These are phyloP conservation scores for Lutjanus erythropterus DNA, from an alignment of 2,113 vertebrate species.

Conservation along the genomic window DNA sequence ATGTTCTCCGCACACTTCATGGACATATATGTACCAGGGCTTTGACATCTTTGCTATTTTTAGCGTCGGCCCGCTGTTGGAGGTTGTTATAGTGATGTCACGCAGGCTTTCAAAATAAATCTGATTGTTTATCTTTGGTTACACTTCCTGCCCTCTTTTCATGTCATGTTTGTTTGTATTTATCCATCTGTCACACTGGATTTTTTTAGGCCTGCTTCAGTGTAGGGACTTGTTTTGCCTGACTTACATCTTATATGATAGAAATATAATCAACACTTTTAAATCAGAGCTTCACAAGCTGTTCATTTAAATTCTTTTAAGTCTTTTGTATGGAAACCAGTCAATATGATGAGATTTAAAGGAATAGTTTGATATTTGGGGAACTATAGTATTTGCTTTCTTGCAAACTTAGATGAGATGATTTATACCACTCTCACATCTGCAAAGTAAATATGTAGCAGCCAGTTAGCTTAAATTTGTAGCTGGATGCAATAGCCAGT, in stretches of 20 bases:
- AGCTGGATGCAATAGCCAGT: neutral
- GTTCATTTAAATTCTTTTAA: neutral
- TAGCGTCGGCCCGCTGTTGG: slow-evolving; percentile 61
- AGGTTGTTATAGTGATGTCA: slow-evolving; percentile 80
- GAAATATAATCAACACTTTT: no score
- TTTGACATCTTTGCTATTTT: slow-evolving; percentile 80
- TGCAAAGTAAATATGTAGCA: neutral
- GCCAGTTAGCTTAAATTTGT: neutral
- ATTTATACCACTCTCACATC: neutral
- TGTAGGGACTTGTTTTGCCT: slow-evolving; percentile 10
- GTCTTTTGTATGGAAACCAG: neutral
- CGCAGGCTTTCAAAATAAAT: slow-evolving; percentile 74
- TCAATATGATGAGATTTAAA: no score
- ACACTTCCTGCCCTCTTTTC: slow-evolving; percentile 56
- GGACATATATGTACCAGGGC: slow-evolving; percentile 84
- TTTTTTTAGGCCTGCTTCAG: slow-evolving; percentile 12
- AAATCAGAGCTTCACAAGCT: no score
- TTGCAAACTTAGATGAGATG: neutral
- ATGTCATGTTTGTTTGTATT: slow-evolving; percentile 74
- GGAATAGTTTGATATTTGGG: no score
- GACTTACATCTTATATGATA: neutral
- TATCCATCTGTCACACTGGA: slow-evolving; percentile 45
- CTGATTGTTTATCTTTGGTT: slow-evolving; percentile 76
- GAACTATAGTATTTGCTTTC: neutral
- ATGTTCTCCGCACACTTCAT: slow-evolving; percentile 79